Evolutionary conservation across 2,888 invertebrate genomes (phyloP).

Genomic region (Phasia obesa): DNA sequence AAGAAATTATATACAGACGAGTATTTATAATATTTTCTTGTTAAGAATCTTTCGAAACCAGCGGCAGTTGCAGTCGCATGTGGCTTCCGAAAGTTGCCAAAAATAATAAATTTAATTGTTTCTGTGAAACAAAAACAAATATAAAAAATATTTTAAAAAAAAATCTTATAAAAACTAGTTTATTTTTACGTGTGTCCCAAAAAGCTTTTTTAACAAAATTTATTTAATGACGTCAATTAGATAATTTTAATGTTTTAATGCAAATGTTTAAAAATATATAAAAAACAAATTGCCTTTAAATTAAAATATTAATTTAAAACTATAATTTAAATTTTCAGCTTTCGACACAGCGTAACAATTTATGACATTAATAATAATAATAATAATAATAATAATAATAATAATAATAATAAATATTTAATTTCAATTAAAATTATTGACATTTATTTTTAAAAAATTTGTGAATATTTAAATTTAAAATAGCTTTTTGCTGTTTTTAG

Average conservation of each 20-base stretch:
- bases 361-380: no score
- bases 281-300: not conserved
- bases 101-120: slow-evolving; percentile 14
- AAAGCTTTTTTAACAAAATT: not conserved
- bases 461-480: not conserved
- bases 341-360: no score
- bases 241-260: not conserved
- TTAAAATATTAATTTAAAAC: no score
- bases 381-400: no score
- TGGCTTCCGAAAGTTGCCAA: slow-evolving; percentile 39
- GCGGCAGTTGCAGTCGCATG: slow-evolving; percentile 16
- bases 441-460: no score
- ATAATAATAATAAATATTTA: no score
- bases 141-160: not conserved
- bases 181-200: slow-evolving; percentile 5
- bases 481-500: no score
- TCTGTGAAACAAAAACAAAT: not conserved
- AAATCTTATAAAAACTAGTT: not conserved
- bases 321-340: no score
- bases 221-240: slow-evolving; percentile 51
- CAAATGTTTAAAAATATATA: not conserved
- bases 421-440: no score
- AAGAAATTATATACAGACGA: no score
- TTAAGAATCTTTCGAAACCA: no score
- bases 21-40: no score